Evolutionary conservation across 1,140 invertebrate species (phyloP).

Genomic region (Bemisia tabaci): DNA sequence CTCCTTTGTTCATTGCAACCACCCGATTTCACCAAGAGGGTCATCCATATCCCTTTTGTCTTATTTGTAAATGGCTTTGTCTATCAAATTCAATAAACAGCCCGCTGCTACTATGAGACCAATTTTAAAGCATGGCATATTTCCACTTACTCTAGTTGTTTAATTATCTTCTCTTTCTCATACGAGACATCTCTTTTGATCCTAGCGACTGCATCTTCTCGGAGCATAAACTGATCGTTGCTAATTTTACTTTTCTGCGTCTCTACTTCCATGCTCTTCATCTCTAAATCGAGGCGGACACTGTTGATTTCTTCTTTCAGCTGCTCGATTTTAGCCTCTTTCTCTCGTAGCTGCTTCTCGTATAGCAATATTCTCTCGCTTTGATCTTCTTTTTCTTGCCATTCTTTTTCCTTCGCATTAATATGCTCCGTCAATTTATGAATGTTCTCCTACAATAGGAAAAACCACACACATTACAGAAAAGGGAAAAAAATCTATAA

Average conservation of each 20-base stretch:
- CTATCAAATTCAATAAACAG: too few relatives aligned
- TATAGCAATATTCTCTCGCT: not conserved
- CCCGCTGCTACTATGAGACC: too few relatives aligned
- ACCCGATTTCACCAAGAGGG: too few relatives aligned
- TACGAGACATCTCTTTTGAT: conserved; percentile 26
- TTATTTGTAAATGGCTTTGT: too few relatives aligned
- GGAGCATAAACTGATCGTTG: not conserved
- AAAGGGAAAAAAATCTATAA: conserved; percentile 29
- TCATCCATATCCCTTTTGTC: too few relatives aligned
- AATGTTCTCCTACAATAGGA: conserved; percentile 25
- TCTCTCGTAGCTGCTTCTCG: not conserved
- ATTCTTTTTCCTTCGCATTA: not conserved
- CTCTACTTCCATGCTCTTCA: conserved; percentile 27
- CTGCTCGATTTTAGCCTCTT: conserved; percentile 4
- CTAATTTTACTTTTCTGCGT: conserved; percentile 28
- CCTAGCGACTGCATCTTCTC: conserved; percentile 23
- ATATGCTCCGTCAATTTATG: conserved; percentile 24
- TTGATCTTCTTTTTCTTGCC: conserved; percentile 26
- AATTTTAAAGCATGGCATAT: too few relatives aligned
- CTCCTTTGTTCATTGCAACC: too few relatives aligned
- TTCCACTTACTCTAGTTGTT: conserved; percentile 26
- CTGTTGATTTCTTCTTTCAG: conserved; percentile 8
- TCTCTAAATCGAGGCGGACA: conserved; percentile 7
- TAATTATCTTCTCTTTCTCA: conserved; percentile 30
- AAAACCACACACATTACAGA: conserved; percentile 25